Percentiles rank a stretch among this genome's conserved stretches.
Evolutionary conservation across 2,888 invertebrate species (phyloP).

Genomic region (Pyrochroa serraticornis): DNA sequence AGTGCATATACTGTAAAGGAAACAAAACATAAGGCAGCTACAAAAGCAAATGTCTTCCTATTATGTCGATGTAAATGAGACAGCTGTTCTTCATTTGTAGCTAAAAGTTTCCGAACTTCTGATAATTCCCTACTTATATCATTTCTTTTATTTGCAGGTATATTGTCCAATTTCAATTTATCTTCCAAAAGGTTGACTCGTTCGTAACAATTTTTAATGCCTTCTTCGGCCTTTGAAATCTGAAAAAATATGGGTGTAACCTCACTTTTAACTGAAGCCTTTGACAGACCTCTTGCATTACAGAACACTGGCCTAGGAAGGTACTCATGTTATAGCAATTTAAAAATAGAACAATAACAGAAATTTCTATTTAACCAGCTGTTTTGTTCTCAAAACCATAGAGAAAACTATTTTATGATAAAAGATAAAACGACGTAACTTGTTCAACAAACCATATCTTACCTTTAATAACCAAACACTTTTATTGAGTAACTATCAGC

Average conservation of each 20-base stretch:
- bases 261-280: not conserved
- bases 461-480: no score
- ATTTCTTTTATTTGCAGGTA: conserved; percentile 43
- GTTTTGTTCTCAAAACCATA: no score
- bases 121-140: conserved; percentile 46
- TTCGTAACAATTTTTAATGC: conserved; percentile 46
- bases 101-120: conserved; percentile 51
- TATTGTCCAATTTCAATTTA: conserved; percentile 39
- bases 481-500: no score
- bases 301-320: conserved; percentile 32
- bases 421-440: no score
- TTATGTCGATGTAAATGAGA: conserved; percentile 50
- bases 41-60: conserved; percentile 46
- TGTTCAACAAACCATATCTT: no score
- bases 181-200: conserved; percentile 47
- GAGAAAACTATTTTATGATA: no score
- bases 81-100: conserved; percentile 49
- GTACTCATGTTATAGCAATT: conserved; percentile 4
- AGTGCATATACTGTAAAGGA: conserved; percentile 49
- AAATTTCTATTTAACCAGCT: not conserved
- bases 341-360: not conserved
- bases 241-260: conserved; percentile 33
- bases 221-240: conserved; percentile 50
- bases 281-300: conserved; percentile 36
- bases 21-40: conserved; percentile 43